Percentiles rank a stretch among this genome's conserved stretches.
Evolutionary conservation across 2,113 vertebrate species (phyloP).

Genomic region (Aegotheles bennettii): DNA sequence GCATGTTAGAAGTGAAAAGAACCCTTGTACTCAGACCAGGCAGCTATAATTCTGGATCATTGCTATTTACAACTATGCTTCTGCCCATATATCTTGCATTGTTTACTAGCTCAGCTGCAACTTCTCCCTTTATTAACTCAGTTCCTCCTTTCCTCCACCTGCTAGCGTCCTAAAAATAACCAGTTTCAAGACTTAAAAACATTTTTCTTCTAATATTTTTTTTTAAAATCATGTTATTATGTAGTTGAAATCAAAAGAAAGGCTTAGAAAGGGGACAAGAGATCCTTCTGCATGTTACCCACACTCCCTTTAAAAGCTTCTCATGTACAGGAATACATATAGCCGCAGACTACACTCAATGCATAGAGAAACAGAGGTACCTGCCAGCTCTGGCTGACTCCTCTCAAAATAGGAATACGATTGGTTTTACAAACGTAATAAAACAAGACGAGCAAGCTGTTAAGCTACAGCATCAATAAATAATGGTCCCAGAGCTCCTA

Average conservation of each 20-base stretch:
- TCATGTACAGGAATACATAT: neutral
- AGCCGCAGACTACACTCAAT: neutral
- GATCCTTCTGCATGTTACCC: neutral
- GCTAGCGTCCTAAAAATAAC: neutral
- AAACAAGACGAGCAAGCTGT: neutral
- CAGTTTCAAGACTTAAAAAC: neutral
- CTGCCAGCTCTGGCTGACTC: neutral
- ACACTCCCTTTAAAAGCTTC: neutral
- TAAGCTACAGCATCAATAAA: neutral
- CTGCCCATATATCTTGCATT: neutral
- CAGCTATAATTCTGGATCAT: neutral
- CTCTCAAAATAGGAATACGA: neutral
- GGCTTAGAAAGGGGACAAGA: neutral
- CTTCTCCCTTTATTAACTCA: conserved; percentile 27
- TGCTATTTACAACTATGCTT: neutral
- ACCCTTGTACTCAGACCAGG: neutral
- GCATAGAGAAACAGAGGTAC: neutral
- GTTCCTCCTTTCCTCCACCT: conserved; percentile 39
- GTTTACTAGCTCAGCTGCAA: neutral
- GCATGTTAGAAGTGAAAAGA: neutral
- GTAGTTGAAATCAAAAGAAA: neutral
- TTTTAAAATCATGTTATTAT: neutral
- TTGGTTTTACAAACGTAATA: neutral
- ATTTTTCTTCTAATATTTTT: neutral
- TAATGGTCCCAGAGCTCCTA: neutral